A percentile compares a stretch with the other conserved stretches of the same genome.
phyloP scores from a whole-genome alignment of 37 sponge, comb jelly and placozoan genomes.

The Bolinopsis microptera region DNA sequence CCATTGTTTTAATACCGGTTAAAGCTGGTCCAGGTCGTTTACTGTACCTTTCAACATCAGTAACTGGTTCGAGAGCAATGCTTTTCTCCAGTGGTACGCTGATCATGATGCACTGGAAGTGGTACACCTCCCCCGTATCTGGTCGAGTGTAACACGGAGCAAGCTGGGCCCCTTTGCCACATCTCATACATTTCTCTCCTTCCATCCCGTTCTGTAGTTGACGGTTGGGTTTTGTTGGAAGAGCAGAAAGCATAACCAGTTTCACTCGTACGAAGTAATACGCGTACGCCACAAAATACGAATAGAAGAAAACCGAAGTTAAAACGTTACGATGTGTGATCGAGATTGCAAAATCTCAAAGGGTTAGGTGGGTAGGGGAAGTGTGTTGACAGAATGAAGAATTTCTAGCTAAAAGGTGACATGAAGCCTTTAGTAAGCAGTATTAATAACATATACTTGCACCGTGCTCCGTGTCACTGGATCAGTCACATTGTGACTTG shows the following conservation, averaged over 20 bases:
- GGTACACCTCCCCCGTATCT: conserved; percentile 43
- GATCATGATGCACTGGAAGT: conserved; percentile 65
- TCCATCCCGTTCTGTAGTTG: neutral
- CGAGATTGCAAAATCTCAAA: neutral
- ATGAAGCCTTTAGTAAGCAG: neutral
- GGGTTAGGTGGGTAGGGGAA: neutral
- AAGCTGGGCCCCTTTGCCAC: conserved; percentile 23
- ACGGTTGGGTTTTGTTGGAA: neutral
- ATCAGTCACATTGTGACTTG: too few relatives aligned
- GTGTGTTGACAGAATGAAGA: neutral
- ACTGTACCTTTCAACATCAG: neutral
- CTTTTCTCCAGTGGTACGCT: conserved; percentile 24
- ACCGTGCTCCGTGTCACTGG: too few relatives aligned
- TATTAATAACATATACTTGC: neutral
- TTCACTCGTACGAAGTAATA: too few relatives aligned
- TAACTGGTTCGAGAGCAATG: neutral
- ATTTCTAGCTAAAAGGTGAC: neutral
- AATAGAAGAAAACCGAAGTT: neutral
- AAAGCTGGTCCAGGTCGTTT: too few relatives aligned
- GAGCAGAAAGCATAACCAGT: neutral
- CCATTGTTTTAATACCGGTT: too few relatives aligned
- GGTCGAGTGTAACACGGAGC: conserved; percentile 48
- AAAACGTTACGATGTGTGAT: neutral
- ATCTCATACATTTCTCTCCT: neutral
- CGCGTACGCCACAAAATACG: neutral